These are phyloP conservation scores for Cuniculus paca DNA, from an alignment of 2,797 vertebrate species.

Conservation along the genomic window DNA sequence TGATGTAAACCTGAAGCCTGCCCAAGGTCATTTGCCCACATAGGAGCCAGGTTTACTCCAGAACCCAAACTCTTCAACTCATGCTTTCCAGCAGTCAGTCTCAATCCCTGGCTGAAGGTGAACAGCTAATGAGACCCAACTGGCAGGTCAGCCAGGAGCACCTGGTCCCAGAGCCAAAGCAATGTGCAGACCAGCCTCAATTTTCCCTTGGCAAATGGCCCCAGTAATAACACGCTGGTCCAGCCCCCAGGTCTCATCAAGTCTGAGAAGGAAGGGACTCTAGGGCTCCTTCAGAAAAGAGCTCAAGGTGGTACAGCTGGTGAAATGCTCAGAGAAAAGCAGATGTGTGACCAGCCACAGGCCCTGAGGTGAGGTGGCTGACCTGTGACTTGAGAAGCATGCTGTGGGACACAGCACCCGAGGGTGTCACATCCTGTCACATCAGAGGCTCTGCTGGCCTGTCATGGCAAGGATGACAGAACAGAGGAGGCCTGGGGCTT, in stretches of 20 bases:
- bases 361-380: background rate
- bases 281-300: background rate
- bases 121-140: background rate
- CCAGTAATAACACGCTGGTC: background rate
- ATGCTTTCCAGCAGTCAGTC: background rate
- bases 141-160: background rate
- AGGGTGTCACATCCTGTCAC: background rate
- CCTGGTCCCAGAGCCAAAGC: background rate
- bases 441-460: background rate
- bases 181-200: rapidly evolving
- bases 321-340: constrained; percentile 19
- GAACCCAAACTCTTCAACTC: background rate
- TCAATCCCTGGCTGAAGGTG: background rate
- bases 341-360: background rate
- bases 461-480: background rate
- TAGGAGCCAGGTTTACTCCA: background rate
- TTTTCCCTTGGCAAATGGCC: background rate
- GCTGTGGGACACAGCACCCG: background rate
- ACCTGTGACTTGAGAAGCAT: background rate
- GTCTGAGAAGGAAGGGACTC: background rate
- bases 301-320: background rate
- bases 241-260: background rate
- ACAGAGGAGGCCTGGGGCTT: background rate
- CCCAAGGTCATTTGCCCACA: background rate
- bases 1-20: background rate